Evolutionary conservation across 2,113 vertebrate genomes (phyloP), one percentile per base, ranked within the genome.

Genomic region (Limanda limanda): DNA sequence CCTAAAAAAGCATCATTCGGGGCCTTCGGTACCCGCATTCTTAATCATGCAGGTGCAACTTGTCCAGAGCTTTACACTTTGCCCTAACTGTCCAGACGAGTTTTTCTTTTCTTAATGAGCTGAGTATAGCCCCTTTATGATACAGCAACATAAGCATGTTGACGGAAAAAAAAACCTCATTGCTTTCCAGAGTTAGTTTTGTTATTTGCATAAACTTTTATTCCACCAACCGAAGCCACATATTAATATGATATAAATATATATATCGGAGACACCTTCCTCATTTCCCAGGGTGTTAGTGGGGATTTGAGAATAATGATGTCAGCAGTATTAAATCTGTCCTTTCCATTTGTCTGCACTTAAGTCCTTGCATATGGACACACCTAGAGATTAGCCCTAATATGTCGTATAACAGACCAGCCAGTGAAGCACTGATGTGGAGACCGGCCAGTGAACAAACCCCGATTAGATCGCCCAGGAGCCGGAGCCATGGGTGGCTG

Each of bases 341-440:
- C 76, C 77, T 82, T 55, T 74, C 56, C 42, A 81, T 79, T 72
- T 61, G 27, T 87, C 80, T 87, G 87, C 71, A 77, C 86, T 80
- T 88, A 91, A 88, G 42, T 82, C 76, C 40, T 35, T 85, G 78
- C 84, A 84, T 84, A 82, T 80, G 83, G 78, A 66, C 82, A 82
- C 77, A 82, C 78, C 82, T 83, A 81, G 82, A 88, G 88, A 92
- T 92, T 91, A 90, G 86, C 85, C 84, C 69, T 86, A 89, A 81
- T 86, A 71, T 89, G 78, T 74, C 61, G 23, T 75, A 57, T 77
- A 64, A 79, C 60, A 59, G 73, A 73, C 59, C 48, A 65, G 57
- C 61, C 71, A 71, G 20, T 1, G 74, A 54, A 54, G 51, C 51
- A 10, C 20, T n/a, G 51, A 73, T 67, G 78, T 78, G 82, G 85